phyloP scores from a whole-genome alignment of 2,113 vertebrate species.

The Dicaeum eximium region DNA sequence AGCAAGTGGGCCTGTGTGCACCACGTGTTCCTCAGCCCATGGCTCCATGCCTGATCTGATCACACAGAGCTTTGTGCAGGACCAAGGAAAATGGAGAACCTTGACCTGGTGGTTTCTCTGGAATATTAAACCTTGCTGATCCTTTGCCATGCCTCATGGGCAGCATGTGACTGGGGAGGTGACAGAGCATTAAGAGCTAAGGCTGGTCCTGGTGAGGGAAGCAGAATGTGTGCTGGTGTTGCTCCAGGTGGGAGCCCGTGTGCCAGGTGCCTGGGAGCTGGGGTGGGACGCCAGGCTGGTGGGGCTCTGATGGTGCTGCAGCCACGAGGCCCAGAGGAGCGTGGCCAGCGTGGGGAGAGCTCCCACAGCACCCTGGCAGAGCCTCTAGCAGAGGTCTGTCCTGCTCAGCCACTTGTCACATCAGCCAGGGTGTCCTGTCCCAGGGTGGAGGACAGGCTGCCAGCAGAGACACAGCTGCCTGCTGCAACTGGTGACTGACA shows the following conservation, averaged over 20 bases:
- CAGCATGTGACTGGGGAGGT: background rate
- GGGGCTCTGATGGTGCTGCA: accelerated
- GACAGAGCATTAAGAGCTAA: background rate
- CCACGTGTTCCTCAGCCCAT: accelerated
- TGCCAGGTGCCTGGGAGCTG: background rate
- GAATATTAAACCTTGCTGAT: background rate
- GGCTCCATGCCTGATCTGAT: slow-evolving; percentile 42
- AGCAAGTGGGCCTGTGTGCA: background rate
- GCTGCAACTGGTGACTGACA: background rate
- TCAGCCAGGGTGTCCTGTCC: background rate
- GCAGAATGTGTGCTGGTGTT: background rate
- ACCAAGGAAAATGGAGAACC: background rate
- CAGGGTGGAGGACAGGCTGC: background rate
- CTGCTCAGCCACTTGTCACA: background rate
- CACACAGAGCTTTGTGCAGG: background rate
- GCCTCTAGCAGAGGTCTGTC: background rate
- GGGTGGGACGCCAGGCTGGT: background rate
- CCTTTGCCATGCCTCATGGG: background rate
- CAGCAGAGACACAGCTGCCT: background rate
- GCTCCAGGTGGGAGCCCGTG: background rate
- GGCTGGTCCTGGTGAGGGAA: background rate
- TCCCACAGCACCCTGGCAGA: background rate
- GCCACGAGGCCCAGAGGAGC: background rate
- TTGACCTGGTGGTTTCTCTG: background rate
- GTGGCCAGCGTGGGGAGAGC: background rate